Conservation (phyloP, 1,140 invertebrate species). For the Zelostemma sp. region DNA sequence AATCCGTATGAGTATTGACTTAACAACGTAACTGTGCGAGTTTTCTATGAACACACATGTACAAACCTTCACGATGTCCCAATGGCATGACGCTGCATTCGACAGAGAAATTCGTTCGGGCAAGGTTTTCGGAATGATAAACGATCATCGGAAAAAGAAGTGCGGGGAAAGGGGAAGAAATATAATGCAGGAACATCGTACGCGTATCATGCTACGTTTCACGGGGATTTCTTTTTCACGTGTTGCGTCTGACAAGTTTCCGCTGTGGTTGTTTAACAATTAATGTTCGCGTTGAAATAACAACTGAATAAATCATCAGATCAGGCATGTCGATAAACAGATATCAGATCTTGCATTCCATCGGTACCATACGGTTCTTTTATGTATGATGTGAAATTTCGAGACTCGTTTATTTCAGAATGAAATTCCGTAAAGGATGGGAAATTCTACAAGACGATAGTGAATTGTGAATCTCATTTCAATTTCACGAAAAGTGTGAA, state of each 20-base stretch:
- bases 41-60: slow-evolving; percentile 9
- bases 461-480: too few relatives aligned
- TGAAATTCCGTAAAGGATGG: too few relatives aligned
- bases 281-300: slow-evolving; percentile 59
- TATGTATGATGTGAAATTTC: too few relatives aligned
- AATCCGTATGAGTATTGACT: too few relatives aligned
- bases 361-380: too few relatives aligned
- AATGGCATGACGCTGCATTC: slow-evolving; percentile 53
- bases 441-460: too few relatives aligned
- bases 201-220: slow-evolving; percentile 37
- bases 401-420: too few relatives aligned
- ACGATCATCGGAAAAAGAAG: slow-evolving; percentile 58
- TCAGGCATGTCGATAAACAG: slow-evolving; percentile 24
- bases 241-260: slow-evolving; percentile 63
- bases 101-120: slow-evolving; percentile 54
- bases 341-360: background rate
- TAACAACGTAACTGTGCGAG: slow-evolving; percentile 6
- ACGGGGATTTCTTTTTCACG: slow-evolving; percentile 53
- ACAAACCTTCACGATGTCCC: slow-evolving; percentile 20
- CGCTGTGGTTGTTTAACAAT: slow-evolving; percentile 62
- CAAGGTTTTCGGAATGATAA: slow-evolving; percentile 59
- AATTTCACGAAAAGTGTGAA: too few relatives aligned
- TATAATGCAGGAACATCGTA: slow-evolving; percentile 27
- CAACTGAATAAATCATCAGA: slow-evolving; percentile 60
- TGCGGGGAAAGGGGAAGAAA: slow-evolving; percentile 44